These are phyloP conservation scores for Smutsia temminckii DNA, from an alignment of 2,797 vertebrate genomes.

Conservation along the genomic window DNA sequence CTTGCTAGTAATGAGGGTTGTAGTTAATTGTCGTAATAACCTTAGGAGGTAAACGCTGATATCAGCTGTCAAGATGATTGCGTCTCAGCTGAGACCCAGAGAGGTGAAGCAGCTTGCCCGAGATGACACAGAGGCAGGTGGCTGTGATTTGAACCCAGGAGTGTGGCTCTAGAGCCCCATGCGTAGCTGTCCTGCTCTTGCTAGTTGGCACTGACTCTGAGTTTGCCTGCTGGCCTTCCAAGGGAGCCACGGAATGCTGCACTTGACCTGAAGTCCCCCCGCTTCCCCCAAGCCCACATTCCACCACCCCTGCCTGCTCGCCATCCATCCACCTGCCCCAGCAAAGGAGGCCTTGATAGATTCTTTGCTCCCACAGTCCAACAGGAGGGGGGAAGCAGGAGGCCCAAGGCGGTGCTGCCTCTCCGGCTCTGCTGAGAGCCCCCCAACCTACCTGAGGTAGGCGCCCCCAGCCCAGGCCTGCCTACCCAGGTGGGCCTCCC, in stretches of 20 bases:
- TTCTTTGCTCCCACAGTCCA: background rate
- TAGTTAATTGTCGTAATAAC: background rate
- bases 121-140: background rate
- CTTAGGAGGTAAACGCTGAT: background rate
- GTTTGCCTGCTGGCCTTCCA: background rate
- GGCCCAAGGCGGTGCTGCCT: background rate
- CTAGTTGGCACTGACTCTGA: background rate
- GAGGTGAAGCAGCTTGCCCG: background rate
- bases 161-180: background rate
- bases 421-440: background rate
- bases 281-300: background rate
- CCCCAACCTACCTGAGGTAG: background rate
- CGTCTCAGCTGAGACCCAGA: background rate
- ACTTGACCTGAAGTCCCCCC: background rate
- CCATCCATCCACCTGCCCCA: background rate
- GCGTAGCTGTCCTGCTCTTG: background rate
- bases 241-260: background rate
- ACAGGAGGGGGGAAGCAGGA: background rate
- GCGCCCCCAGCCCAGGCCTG: background rate
- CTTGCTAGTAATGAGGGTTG: background rate
- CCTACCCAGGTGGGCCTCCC: constrained; percentile 4
- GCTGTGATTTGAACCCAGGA: background rate
- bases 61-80: background rate
- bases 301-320: background rate
- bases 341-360: background rate